These are phyloP conservation scores for Oligia strigilis DNA, from an alignment of 2,888 invertebrate species.

Conservation along the genomic window DNA sequence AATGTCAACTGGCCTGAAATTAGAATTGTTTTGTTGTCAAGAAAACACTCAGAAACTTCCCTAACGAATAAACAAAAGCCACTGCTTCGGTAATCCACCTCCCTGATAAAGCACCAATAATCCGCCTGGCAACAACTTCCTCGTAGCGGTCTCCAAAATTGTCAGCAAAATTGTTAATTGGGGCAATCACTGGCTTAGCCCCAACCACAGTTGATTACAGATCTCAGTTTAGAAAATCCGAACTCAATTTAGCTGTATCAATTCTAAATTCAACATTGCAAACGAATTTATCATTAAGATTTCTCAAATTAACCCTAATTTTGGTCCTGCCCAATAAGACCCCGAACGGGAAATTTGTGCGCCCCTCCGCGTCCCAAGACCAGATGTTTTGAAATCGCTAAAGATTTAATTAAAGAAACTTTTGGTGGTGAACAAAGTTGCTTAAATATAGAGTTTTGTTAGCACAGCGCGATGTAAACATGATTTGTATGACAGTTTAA, in stretches of 20 bases:
- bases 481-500: slow-evolving; percentile 71
- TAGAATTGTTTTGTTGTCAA: not conserved
- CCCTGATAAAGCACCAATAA: slow-evolving; percentile 39
- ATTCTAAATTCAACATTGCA: slow-evolving; percentile 58
- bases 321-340: slow-evolving; percentile 59
- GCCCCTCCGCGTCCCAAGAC: slow-evolving; percentile 63
- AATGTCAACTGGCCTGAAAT: not conserved
- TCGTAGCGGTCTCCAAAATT: slow-evolving; percentile 37
- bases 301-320: slow-evolving; percentile 63
- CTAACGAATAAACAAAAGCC: slow-evolving; percentile 24
- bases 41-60: not conserved
- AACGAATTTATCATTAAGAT: slow-evolving; percentile 63
- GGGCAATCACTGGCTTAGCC: slow-evolving; percentile 47
- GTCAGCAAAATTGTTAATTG: slow-evolving; percentile 53
- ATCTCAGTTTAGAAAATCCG: slow-evolving; percentile 55
- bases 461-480: slow-evolving; percentile 65
- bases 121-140: slow-evolving; percentile 37
- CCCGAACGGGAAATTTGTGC: slow-evolving; percentile 70
- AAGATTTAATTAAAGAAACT: slow-evolving; percentile 84
- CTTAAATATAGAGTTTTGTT: slow-evolving; percentile 74
- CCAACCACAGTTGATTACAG: slow-evolving; percentile 54
- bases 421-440: slow-evolving; percentile 71
- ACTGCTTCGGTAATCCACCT: slow-evolving; percentile 16
- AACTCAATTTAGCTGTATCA: slow-evolving; percentile 60
- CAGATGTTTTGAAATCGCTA: slow-evolving; percentile 82